Evolutionary conservation across 2,888 invertebrate species (phyloP).

Genomic region (Aleiodes leptofemur): DNA sequence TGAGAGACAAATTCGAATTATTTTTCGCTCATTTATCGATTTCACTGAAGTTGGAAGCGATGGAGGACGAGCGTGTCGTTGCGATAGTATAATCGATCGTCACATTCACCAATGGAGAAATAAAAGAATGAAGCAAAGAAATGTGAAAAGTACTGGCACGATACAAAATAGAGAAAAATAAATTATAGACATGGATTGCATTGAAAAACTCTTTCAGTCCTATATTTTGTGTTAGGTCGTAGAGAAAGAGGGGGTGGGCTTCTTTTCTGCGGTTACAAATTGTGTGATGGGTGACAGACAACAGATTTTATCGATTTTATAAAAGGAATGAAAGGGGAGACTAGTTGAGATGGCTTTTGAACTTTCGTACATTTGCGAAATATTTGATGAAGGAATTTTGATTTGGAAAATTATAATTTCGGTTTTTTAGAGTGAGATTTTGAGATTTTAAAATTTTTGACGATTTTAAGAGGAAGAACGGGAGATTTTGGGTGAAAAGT

Average conservation of each 20-base stretch:
- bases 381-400: too few relatives aligned
- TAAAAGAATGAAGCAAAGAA: constrained; percentile 49
- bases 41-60: constrained; percentile 41
- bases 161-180: constrained; percentile 23
- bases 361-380: too few relatives aligned
- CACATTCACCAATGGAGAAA: constrained; percentile 33
- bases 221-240: constrained; percentile 10
- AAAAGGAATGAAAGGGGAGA: neutral
- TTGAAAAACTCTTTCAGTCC: constrained; percentile 10
- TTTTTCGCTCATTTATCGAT: constrained; percentile 5
- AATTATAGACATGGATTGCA: too few relatives aligned
- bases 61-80: constrained; percentile 40
- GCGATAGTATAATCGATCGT: constrained; percentile 56
- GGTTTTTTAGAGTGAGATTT: too few relatives aligned
- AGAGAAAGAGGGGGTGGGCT: neutral
- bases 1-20: neutral
- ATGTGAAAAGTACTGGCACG: constrained; percentile 48
- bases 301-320: constrained; percentile 44
- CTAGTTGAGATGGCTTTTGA: neutral
- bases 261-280: neutral
- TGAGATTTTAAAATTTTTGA: too few relatives aligned
- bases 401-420: too few relatives aligned
- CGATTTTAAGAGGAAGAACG: too few relatives aligned
- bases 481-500: too few relatives aligned
- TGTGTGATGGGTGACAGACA: constrained; percentile 42